Base-by-base conservation (phyloP, 1,140 invertebrate genomes). In the Dendrolimus punctatus region DNA sequence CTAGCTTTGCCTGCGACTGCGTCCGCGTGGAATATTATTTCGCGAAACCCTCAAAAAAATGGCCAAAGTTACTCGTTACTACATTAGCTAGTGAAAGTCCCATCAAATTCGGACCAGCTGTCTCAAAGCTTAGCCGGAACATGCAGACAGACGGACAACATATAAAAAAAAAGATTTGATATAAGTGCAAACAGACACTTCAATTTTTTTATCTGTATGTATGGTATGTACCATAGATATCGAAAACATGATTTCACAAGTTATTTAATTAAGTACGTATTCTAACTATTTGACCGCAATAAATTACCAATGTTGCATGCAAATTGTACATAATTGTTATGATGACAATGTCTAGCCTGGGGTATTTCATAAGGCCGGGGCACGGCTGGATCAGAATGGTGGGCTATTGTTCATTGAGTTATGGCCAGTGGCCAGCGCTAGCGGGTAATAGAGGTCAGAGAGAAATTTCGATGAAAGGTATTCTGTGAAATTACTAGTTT, bases 331-430 rank as follows among this genome's bases (percentile, higher is more conserved):
- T 67, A 71, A 74, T 76, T 68, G 64, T 62, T 68, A 57, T 57
- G 64, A 55, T 53, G 49, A 64, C 65, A 60, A 56, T 66, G 63
- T 58, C 49, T 61, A 55, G 54, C 57, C 63, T 64, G 53, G 67
- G 66, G 79, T 79, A 82, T 82, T 82, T 82, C 79, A 82, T 82
- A 80, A 82, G 40, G 47, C 52, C 58, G 46, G 40, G 60, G 66
- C 55, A 61, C 46, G 59, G 58, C 69, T 64, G 69, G 71, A 73
- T 75, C 73, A 76, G 71, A 76, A 79, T 79, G 67, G 59, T 57
- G 49, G 47, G 57, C 71, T 57, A 79, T 80, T 82, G 79, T 80
- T 54, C 79, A 72, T 71, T 82, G 79, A 82, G 68, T 82, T 82
- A 82, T 82, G 51, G 71, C 57, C 41, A 39, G 5, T 62, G 57